These are phyloP conservation scores for Centropyge bicolor DNA, from an alignment of 2,797 vertebrate species.

Conservation along the genomic window DNA sequence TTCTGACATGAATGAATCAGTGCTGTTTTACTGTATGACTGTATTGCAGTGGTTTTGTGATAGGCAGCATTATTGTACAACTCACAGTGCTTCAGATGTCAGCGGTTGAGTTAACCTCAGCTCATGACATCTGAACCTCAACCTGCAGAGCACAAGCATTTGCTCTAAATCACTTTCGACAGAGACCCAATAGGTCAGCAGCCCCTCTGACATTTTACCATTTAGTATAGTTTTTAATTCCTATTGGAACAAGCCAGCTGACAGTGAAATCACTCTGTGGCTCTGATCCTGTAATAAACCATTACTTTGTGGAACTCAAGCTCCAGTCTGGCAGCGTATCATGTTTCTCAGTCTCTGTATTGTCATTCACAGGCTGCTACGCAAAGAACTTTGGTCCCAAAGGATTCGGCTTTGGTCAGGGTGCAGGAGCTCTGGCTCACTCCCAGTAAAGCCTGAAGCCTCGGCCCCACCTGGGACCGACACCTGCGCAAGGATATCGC, in stretches of 20 bases:
- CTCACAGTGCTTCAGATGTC: background rate
- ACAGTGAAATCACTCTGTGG: background rate
- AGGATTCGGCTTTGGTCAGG: slow-evolving; percentile 97
- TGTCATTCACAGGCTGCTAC: slow-evolving; percentile 89
- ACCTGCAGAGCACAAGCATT: background rate
- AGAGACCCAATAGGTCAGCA: background rate
- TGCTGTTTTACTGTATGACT: background rate
- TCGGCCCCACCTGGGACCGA: slow-evolving; percentile 5
- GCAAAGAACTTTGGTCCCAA: slow-evolving; percentile 98
- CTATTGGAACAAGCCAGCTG: background rate
- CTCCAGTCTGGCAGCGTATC: background rate
- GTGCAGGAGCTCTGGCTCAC: slow-evolving; percentile 93
- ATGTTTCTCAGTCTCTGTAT: slow-evolving; percentile 1
- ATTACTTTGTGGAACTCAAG: background rate
- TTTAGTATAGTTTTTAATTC: background rate
- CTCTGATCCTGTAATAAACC: slow-evolving; percentile 2
- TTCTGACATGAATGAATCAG: background rate
- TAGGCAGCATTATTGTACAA: background rate
- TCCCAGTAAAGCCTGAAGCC: slow-evolving; percentile 86
- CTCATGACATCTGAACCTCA: background rate
- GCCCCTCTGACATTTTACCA: slow-evolving; percentile 15
- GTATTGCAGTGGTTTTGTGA: background rate
- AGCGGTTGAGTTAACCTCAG: background rate
- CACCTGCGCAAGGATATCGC: slow-evolving; percentile 39
- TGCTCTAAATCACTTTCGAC: background rate